Conservation (phyloP, 1,140 invertebrate genomes). For the Ostrea edulis region DNA sequence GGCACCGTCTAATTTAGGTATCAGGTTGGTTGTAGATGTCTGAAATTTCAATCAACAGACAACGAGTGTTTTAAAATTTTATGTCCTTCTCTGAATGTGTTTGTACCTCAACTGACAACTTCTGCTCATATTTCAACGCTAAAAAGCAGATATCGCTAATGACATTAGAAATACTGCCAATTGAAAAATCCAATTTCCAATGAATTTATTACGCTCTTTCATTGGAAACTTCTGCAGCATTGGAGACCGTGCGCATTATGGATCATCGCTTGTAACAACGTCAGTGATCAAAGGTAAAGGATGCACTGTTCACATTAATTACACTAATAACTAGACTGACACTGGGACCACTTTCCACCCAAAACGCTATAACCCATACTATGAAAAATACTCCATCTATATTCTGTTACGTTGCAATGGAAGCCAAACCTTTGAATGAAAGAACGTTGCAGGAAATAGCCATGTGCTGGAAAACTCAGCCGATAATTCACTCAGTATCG, state of each 20-base stretch:
- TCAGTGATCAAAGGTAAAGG: background rate
- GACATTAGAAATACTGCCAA: slow-evolving; percentile 29
- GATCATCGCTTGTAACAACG: background rate
- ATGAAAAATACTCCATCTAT: background rate
- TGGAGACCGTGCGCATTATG: background rate
- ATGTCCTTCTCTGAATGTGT: background rate
- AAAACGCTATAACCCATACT: background rate
- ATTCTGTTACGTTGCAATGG: background rate
- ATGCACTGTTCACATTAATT: background rate
- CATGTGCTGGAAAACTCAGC: background rate
- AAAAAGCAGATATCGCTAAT: background rate
- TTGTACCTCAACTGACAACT: background rate
- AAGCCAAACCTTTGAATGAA: background rate
- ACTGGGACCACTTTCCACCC: background rate
- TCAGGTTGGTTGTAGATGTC: background rate
- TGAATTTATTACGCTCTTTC: slow-evolving; percentile 10
- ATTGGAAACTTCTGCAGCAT: slow-evolving; percentile 1
- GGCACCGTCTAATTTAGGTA: slow-evolving; percentile 20
- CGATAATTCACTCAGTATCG: background rate
- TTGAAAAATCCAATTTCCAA: slow-evolving; percentile 36
- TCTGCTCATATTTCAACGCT: background rate
- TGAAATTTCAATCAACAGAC: slow-evolving; percentile 20
- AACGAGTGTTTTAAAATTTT: slow-evolving; percentile 21
- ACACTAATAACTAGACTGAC: background rate
- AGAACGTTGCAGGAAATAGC: background rate